Base-by-base conservation (phyloP, 2,113 vertebrate genomes). In the Oncorhynchus kisutch region DNA sequence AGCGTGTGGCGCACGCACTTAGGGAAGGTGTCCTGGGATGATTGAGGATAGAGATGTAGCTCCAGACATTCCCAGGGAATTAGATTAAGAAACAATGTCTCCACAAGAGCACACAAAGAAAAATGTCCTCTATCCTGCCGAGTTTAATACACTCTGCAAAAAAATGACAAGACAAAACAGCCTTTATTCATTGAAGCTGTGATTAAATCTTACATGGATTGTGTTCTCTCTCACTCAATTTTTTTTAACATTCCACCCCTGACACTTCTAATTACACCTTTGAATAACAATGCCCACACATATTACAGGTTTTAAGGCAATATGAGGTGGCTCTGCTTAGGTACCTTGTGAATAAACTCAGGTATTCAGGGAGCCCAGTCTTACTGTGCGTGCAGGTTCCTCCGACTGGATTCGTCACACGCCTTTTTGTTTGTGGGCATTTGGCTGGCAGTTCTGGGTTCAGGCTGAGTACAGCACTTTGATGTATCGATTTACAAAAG, bases 11-110 rank as follows among this genome's bases (percentile, higher is more conserved):
- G 45, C 29, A 27, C 34, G 54, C 73, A 27, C 65, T 75, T 75
- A 75, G 51, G 66, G 25, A 54, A 75, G 76, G 73, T 78, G 67
- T 78, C 54, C 70, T 71, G 70, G 70, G 72, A 75, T 79, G 73
- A 76, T 70, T 29, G 70, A 73, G 70, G 72, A 76, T 29, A 25
- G 67, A 70, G 67, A 76, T 51, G 24, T 70, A 65, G 59, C 54
- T 69, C 14, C 27, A 49, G 45, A 27, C 74, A 16, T 76, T 66
- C 57, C 74, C 16, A 62, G 78, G 67, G 72, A 70, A 60, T 75
- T 82, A 79, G 70, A 79, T 82, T 82, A 71, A 82, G 75, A 62
- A 34, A 60, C 48, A 48, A 34, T 70, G 65, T 71, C 27, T 48
- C 27, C 57, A 62, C 39, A 49, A 49, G 72, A 51, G 71, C n/a